phyloP scores from a whole-genome alignment of 2,113 vertebrate genomes.

The Hippocampus barbouri region DNA sequence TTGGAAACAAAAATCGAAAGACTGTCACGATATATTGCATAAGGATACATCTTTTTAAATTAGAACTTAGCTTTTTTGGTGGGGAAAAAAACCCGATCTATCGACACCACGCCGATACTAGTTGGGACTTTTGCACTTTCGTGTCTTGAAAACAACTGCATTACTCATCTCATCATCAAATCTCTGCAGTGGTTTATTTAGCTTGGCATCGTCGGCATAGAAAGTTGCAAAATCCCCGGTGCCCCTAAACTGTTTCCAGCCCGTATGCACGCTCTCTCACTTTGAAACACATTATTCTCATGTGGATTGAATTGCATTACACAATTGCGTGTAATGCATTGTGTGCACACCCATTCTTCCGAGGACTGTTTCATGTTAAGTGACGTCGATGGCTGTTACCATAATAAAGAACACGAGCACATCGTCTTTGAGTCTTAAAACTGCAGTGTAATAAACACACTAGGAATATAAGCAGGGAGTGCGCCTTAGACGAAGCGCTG shows the following conservation, averaged over 20 bases:
- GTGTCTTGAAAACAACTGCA: constrained; percentile 34
- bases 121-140: constrained; percentile 2
- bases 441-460: background rate
- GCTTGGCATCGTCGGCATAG: constrained; percentile 35
- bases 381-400: constrained; percentile 45
- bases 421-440: background rate
- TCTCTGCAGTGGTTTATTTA: constrained; percentile 57
- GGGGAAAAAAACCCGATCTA: too few relatives aligned
- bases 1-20: background rate
- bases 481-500: background rate
- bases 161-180: constrained; percentile 57
- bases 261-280: constrained; percentile 33
- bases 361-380: constrained; percentile 48
- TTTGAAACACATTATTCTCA: constrained; percentile 45
- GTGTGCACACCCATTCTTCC: constrained; percentile 42
- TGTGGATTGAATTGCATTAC: constrained; percentile 46
- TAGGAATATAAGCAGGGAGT: background rate
- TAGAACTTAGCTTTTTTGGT: background rate
- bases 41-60: background rate
- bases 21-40: background rate
- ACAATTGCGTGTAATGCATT: constrained; percentile 48
- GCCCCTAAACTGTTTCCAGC: constrained; percentile 59
- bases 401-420: constrained; percentile 33
- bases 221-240: constrained; percentile 49
- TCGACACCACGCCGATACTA: background rate